Conservation (phyloP, 2,888 invertebrate genomes). For the Drosophila trichaetosa region DNA sequence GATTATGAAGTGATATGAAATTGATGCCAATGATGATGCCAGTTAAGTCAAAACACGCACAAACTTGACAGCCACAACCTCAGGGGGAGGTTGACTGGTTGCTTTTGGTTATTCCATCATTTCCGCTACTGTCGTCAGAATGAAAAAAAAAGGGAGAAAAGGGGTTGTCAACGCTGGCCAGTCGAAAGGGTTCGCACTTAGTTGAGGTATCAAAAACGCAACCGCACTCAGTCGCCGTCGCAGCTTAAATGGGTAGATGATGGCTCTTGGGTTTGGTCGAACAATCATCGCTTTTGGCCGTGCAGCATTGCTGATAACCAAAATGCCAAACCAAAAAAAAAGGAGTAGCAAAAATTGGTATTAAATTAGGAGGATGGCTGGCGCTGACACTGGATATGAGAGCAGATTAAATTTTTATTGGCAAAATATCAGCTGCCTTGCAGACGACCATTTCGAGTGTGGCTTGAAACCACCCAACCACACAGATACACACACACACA, state of each 20-base stretch:
- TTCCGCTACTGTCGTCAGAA: slow-evolving; percentile 51
- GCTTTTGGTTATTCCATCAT: slow-evolving; percentile 51
- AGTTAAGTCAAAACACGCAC: slow-evolving; percentile 73
- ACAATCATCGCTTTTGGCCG: slow-evolving; percentile 57
- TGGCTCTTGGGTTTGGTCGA: slow-evolving; percentile 32
- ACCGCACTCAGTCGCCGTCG: slow-evolving; percentile 50
- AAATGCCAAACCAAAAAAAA: slow-evolving; percentile 8
- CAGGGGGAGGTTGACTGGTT: background rate
- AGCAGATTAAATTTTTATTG: slow-evolving; percentile 81
- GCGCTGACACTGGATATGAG: slow-evolving; percentile 56
- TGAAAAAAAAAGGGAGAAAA: slow-evolving; percentile 23
- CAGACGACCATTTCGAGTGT: slow-evolving; percentile 30
- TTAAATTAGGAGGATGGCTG: slow-evolving; percentile 62
- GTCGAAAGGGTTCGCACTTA: slow-evolving; percentile 46
- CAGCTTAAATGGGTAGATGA: slow-evolving; percentile 32
- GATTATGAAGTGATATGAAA: slow-evolving; percentile 78
- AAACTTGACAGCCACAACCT: slow-evolving; percentile 50
- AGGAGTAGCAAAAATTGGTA: slow-evolving; percentile 44
- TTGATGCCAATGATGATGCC: slow-evolving; percentile 77
- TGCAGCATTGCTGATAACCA: slow-evolving; percentile 53
- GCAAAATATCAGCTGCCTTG: slow-evolving; percentile 69
- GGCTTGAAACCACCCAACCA: slow-evolving; percentile 8
- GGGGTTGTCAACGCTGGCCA: slow-evolving; percentile 52
- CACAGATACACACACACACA: slow-evolving; percentile 3
- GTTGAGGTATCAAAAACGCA: slow-evolving; percentile 69